phyloP scores from a whole-genome alignment of 2,797 vertebrate genomes.

The Argya squamiceps region DNA sequence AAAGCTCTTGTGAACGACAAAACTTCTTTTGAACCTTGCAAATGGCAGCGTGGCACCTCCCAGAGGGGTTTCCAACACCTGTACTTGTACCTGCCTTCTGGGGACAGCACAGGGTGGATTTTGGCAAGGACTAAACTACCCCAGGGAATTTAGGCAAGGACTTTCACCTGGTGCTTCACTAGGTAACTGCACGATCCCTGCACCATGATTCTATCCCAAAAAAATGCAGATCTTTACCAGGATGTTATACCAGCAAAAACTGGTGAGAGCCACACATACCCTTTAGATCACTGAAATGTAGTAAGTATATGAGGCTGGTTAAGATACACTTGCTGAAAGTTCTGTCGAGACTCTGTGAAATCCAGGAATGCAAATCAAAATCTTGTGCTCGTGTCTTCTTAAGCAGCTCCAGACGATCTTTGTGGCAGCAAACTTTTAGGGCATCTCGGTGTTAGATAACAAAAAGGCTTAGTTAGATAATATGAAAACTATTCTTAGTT shows the following conservation, averaged over 20 bases:
- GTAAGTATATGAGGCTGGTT: not conserved
- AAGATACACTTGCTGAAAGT: not conserved
- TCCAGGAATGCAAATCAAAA: not conserved
- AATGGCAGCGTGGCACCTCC: not conserved
- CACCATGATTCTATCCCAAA: accelerated
- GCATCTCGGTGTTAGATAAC: not conserved
- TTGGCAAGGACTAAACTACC: not conserved
- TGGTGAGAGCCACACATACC: not conserved
- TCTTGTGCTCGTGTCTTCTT: not conserved
- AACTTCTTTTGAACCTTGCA: not conserved
- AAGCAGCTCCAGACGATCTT: not conserved
- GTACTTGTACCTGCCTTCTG: not conserved
- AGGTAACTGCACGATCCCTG: not conserved
- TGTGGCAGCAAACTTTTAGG: not conserved
- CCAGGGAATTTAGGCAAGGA: not conserved
- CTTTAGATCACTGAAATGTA: not conserved
- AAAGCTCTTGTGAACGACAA: not conserved
- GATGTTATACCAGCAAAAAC: not conserved
- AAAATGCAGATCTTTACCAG: not conserved
- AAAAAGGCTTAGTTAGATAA: not conserved
- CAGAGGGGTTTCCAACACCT: not conserved
- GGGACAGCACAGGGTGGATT: conserved; percentile 21
- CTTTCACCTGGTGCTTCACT: not conserved
- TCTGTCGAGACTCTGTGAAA: not conserved
- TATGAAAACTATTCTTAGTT: not conserved